phyloP scores from a whole-genome alignment of 2,113 vertebrate species.

The Pollachius pollachius region DNA sequence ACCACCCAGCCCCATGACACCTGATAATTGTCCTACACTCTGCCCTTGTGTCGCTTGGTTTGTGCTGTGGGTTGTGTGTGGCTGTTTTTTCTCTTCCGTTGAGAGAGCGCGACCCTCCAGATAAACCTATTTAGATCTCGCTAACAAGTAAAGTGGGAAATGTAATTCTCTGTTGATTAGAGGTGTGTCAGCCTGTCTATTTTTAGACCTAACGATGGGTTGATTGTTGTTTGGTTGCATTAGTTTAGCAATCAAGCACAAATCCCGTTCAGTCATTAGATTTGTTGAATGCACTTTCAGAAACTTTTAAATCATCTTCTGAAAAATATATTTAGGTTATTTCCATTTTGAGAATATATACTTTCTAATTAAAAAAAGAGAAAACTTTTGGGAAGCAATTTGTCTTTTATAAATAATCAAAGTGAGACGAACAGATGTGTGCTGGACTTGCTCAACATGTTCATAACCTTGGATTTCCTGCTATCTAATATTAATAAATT shows the following conservation, averaged over 20 bases:
- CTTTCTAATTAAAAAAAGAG: too few relatives aligned
- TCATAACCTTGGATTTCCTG: neutral
- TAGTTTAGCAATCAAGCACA: too few relatives aligned
- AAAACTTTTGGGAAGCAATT: neutral
- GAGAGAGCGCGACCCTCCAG: too few relatives aligned
- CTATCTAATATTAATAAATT: slow-evolving; percentile 42
- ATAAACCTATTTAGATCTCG: neutral
- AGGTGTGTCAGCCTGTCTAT: neutral
- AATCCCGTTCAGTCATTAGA: too few relatives aligned
- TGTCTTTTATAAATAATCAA: slow-evolving; percentile 31
- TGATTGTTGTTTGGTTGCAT: too few relatives aligned
- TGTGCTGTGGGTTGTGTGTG: neutral
- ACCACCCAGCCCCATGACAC: neutral
- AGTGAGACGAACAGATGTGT: slow-evolving; percentile 6
- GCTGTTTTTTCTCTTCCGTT: neutral
- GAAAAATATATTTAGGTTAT: too few relatives aligned
- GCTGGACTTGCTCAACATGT: slow-evolving; percentile 8
- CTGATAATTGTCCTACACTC: slow-evolving; percentile 12
- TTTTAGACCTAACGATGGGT: too few relatives aligned
- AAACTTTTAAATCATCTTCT: too few relatives aligned
- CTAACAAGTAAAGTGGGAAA: neutral
- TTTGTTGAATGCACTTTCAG: too few relatives aligned
- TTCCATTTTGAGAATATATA: too few relatives aligned
- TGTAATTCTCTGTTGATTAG: neutral
- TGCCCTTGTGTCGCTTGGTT: slow-evolving; percentile 15